A percentile compares a stretch with the other conserved stretches of the same genome.
phyloP scores from a whole-genome alignment of 2,888 invertebrate species.

The Myopa testacea region DNA sequence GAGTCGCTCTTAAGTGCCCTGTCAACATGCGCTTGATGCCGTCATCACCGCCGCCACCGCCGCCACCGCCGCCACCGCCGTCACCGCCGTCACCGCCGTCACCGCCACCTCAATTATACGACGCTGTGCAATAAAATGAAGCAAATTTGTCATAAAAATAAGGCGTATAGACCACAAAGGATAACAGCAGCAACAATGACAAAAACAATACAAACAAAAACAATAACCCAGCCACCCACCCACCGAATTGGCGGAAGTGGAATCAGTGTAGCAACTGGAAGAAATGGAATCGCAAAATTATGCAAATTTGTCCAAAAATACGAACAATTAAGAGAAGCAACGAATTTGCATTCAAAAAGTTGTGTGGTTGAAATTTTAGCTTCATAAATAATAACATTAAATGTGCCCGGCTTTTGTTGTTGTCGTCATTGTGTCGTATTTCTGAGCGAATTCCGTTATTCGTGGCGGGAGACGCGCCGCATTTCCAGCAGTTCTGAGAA shows the following conservation, averaged over 20 bases:
- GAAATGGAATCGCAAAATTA: conserved; percentile 23
- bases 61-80: neutral
- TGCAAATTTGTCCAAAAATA: conserved; percentile 23
- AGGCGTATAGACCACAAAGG: neutral
- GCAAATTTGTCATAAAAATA: neutral
- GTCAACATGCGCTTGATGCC: neutral
- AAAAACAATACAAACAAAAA: neutral
- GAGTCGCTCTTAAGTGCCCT: neutral
- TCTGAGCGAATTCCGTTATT: too few species aligned
- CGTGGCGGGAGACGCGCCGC: too few species aligned
- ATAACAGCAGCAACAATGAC: neutral
- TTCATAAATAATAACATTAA: neutral
- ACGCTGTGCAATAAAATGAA: neutral
- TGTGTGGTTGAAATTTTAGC: neutral
- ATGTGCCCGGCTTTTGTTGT: neutral
- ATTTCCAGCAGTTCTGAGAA: too few species aligned
- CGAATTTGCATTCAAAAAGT: conserved; percentile 25
- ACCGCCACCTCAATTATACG: neutral
- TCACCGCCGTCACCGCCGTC: neutral
- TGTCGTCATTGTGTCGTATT: neutral
- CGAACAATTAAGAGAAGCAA: conserved; percentile 21
- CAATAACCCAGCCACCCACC: neutral
- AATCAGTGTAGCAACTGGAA: neutral
- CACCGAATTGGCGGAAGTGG: neutral
- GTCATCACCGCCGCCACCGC: neutral